Conservation (phyloP, 2,888 invertebrate genomes). For the Euzophera pinguis region DNA sequence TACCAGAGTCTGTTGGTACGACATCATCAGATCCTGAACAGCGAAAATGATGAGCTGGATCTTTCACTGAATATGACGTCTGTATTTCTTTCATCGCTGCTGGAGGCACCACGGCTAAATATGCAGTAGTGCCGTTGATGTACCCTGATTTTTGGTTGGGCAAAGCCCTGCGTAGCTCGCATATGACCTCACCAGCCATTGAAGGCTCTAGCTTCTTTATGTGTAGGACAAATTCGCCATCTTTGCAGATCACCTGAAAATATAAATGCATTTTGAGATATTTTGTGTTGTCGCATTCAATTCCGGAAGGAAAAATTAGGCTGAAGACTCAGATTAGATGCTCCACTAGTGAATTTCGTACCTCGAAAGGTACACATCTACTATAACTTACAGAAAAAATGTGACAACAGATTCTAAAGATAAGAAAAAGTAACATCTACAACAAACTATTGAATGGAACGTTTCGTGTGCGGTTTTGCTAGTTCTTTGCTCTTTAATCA, state of each 20-base stretch:
- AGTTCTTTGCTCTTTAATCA: too few relatives aligned
- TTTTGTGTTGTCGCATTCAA: too few relatives aligned
- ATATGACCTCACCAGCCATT: conserved; percentile 33
- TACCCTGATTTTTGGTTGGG: conserved; percentile 24
- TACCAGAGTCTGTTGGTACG: not conserved
- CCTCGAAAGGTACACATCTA: too few relatives aligned
- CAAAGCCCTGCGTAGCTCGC: conserved; percentile 29
- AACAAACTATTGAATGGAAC: too few relatives aligned
- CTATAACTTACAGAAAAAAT: too few relatives aligned
- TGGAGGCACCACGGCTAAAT: not conserved
- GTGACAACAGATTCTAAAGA: too few relatives aligned
- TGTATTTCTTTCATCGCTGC: not conserved
- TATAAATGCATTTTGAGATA: too few relatives aligned
- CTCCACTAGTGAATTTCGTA: too few relatives aligned
- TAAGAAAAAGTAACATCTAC: too few relatives aligned
- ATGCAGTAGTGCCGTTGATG: conserved; percentile 18
- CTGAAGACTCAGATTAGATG: too few relatives aligned
- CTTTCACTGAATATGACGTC: not conserved
- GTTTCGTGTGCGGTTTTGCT: too few relatives aligned
- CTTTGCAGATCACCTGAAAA: conserved; percentile 30
- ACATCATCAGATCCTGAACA: not conserved
- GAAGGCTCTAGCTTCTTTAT: conserved; percentile 32
- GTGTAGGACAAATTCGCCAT: conserved; percentile 28
- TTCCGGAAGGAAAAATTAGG: too few relatives aligned
- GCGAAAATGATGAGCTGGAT: not conserved